Conservation (phyloP, 2,888 invertebrate species). For the Baronia brevicornis region DNA sequence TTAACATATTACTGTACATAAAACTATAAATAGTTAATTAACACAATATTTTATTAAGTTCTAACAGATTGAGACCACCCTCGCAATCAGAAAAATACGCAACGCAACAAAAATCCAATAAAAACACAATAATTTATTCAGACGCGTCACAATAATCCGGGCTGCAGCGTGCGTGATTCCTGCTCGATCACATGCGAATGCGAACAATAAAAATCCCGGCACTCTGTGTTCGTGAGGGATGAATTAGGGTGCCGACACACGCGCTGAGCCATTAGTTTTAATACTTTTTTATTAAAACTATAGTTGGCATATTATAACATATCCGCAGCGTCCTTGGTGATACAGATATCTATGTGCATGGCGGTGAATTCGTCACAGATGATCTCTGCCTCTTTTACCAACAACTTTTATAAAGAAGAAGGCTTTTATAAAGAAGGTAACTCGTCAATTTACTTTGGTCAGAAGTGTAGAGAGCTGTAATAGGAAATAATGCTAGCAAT, state of each 20-base stretch:
- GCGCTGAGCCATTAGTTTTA: neutral
- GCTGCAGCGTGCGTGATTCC: slow-evolving; percentile 30
- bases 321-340: too few species aligned
- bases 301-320: too few species aligned
- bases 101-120: slow-evolving; percentile 24
- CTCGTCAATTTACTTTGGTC: too few species aligned
- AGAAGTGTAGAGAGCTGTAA: too few species aligned
- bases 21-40: slow-evolving; percentile 6
- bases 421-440: too few species aligned
- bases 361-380: too few species aligned
- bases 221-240: slow-evolving; percentile 30
- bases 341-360: too few species aligned
- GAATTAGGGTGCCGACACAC: slow-evolving; percentile 4
- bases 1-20: too few species aligned
- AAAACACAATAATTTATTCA: slow-evolving; percentile 56
- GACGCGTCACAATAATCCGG: slow-evolving; percentile 43
- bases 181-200: slow-evolving; percentile 41
- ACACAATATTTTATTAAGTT: slow-evolving; percentile 6
- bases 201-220: slow-evolving; percentile 57
- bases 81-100: slow-evolving; percentile 7
- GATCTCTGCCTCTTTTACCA: too few species aligned
- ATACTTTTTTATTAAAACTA: neutral
- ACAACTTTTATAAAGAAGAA: too few species aligned
- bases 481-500: too few species aligned
- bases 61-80: slow-evolving; percentile 7